Evolutionary conservation across 2,797 vertebrate species (phyloP).

Genomic region (Myioborus miniatus): DNA sequence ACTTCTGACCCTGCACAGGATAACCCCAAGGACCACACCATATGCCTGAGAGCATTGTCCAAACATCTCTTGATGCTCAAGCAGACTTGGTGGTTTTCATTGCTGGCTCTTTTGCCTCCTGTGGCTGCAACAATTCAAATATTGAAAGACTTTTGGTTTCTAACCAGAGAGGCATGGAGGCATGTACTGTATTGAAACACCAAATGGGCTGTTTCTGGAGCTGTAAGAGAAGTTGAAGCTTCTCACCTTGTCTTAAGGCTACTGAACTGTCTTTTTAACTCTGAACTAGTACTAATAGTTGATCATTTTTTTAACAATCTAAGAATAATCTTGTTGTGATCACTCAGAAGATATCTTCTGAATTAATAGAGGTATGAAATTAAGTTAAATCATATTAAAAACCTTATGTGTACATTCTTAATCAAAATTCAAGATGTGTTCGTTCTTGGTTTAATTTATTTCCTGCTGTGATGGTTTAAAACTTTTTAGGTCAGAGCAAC

Average conservation of each 20-base stretch:
- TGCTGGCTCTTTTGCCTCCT: background rate
- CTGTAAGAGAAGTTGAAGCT: background rate
- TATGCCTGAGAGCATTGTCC: background rate
- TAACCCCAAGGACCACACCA: background rate
- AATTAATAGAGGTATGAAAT: background rate
- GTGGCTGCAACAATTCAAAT: background rate
- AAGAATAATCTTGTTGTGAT: background rate
- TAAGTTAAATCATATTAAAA: background rate
- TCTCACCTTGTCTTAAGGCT: background rate
- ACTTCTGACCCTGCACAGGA: background rate
- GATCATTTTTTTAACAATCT: background rate
- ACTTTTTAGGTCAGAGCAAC: background rate
- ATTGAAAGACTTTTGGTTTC: background rate
- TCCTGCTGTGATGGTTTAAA: background rate
- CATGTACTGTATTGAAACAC: background rate
- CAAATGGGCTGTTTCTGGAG: background rate
- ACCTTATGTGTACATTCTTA: background rate
- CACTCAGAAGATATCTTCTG: background rate
- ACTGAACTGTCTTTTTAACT: background rate
- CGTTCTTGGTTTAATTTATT: background rate
- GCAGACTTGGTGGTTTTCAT: background rate
- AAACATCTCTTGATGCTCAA: background rate
- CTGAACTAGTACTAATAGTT: background rate
- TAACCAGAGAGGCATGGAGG: background rate
- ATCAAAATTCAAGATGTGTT: conserved; percentile 16